Percentiles rank a stretch among this genome's conserved stretches.
Conservation (phyloP, 2,113 vertebrate genomes). For the Poicephalus meyeri region DNA sequence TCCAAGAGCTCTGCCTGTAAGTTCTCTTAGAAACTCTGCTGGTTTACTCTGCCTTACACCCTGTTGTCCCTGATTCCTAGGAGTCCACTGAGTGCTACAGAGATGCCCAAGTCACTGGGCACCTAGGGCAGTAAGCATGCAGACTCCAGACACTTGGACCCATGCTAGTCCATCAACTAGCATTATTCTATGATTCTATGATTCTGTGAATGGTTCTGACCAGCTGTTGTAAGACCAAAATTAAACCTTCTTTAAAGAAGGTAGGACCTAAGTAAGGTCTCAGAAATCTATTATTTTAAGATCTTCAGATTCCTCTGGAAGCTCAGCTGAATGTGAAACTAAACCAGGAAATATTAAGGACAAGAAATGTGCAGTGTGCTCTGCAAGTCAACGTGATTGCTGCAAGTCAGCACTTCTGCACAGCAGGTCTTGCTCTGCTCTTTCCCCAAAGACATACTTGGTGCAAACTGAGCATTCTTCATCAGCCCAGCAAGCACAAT, state of each 20-base stretch:
- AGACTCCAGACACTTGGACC: neutral
- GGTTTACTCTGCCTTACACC: neutral
- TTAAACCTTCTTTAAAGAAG: neutral
- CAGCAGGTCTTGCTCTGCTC: neutral
- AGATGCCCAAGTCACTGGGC: neutral
- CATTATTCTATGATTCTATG: neutral
- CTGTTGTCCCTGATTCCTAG: neutral
- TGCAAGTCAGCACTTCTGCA: neutral
- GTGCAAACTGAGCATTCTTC: neutral
- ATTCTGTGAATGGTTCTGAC: neutral
- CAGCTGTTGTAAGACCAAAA: neutral
- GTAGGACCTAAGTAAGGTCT: accelerated
- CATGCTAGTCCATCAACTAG: neutral
- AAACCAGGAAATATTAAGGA: neutral
- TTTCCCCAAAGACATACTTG: neutral
- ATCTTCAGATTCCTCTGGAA: neutral
- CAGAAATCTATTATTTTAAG: neutral
- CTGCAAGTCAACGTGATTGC: neutral
- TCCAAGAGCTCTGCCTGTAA: too few relatives aligned
- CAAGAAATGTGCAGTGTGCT: neutral
- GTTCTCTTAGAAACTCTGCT: too few relatives aligned
- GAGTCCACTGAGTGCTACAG: accelerated
- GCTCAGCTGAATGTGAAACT: neutral
- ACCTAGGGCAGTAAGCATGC: accelerated
- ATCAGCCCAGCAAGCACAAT: neutral